Evolutionary conservation across 2,888 invertebrate species (phyloP).

Genomic region (Euproctis similis): DNA sequence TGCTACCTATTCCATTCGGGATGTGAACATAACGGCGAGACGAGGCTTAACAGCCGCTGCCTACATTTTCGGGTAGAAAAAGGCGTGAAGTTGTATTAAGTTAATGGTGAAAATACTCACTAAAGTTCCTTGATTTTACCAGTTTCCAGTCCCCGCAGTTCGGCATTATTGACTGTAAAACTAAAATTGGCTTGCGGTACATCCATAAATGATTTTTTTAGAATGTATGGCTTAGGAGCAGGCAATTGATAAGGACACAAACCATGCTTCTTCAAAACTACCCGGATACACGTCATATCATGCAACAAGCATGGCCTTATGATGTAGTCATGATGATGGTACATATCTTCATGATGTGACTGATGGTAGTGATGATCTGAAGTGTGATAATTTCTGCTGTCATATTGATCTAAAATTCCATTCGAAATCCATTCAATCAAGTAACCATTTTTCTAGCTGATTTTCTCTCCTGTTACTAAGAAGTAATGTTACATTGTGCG

Average conservation of each 20-base stretch:
- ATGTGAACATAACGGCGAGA: no score
- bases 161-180: not conserved
- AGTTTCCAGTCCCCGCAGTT: constrained; percentile 1
- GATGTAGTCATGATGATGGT: constrained; percentile 1
- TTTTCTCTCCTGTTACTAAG: no score
- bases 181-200: constrained; percentile 2
- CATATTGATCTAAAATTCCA: no score
- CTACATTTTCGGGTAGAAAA: no score
- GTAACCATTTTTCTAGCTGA: no score
- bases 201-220: not conserved
- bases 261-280: constrained; percentile 3
- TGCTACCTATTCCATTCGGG: no score
- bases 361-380: not conserved
- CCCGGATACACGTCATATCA: constrained; percentile 9
- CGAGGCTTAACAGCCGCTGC: no score
- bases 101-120: constrained; percentile 6
- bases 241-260: not conserved
- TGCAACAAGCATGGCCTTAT: constrained; percentile 6
- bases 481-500: no score
- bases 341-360: not conserved
- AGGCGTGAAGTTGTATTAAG: no score
- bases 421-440: no score
- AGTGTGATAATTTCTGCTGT: no score
- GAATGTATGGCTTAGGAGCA: not conserved
- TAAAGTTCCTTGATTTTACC: constrained; percentile 4